Evolutionary conservation across 1,140 invertebrate species (phyloP).

Genomic region (Leptopilina boulardi): DNA sequence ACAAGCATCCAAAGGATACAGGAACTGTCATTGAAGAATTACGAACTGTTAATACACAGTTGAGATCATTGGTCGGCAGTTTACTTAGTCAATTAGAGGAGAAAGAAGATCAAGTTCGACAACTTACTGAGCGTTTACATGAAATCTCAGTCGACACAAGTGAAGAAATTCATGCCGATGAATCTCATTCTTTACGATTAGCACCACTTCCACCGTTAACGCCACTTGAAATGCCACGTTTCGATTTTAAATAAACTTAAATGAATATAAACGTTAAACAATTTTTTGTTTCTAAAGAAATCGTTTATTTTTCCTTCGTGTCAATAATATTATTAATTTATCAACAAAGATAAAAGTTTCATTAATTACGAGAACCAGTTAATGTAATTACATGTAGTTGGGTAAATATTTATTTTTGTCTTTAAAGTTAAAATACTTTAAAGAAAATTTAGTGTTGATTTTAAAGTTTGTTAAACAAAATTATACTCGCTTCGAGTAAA

Average conservation of each 20-base stretch:
- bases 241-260: constrained; percentile 73
- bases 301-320: neutral
- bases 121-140: constrained; percentile 72
- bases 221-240: constrained; percentile 78
- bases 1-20: constrained; percentile 78
- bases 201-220: constrained; percentile 74
- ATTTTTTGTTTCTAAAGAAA: neutral
- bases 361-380: too few species aligned
- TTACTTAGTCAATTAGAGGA: constrained; percentile 79
- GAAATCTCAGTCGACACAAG: constrained; percentile 53
- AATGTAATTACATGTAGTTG: too few species aligned
- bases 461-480: constrained; percentile 3
- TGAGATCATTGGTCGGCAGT: constrained; percentile 77
- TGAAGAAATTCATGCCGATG: constrained; percentile 58
- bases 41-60: constrained; percentile 77
- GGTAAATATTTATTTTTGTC: too few species aligned
- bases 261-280: too few species aligned
- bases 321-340: neutral
- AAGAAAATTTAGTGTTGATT: neutral
- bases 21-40: constrained; percentile 80
- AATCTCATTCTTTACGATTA: constrained; percentile 62
- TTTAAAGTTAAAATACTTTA: neutral
- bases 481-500: neutral
- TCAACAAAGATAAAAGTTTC: too few species aligned
- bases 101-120: constrained; percentile 78